These are phyloP conservation scores for Eutolmus rufibarbis DNA, from an alignment of 2,888 invertebrate genomes.

Conservation along the genomic window DNA sequence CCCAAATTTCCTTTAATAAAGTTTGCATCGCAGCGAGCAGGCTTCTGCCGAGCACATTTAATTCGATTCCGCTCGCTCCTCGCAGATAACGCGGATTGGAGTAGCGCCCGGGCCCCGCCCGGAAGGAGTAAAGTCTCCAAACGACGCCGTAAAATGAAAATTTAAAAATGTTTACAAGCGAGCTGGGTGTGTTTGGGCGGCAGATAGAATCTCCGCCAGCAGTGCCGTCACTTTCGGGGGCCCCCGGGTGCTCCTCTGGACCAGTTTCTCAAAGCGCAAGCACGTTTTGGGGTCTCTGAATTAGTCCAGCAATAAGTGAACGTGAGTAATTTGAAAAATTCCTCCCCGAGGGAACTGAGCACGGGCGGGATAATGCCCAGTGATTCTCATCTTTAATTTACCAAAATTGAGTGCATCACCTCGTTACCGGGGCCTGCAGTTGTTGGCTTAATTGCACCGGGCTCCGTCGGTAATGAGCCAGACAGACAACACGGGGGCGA, in stretches of 20 bases:
- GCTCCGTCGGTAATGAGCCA: slow-evolving; percentile 1
- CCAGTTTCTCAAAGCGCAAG: neutral
- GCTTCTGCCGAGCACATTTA: neutral
- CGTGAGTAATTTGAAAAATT: slow-evolving; percentile 21
- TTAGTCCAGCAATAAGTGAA: neutral
- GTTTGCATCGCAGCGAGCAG: slow-evolving; percentile 13
- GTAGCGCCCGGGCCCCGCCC: neutral
- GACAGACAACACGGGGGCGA: neutral
- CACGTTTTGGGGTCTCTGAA: neutral
- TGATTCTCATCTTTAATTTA: slow-evolving; percentile 9
- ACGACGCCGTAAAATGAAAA: neutral
- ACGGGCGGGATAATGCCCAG: neutral
- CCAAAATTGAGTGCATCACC: slow-evolving; percentile 15
- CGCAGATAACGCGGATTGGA: neutral
- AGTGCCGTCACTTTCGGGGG: neutral
- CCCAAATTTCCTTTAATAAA: slow-evolving; percentile 22
- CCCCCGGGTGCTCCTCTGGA: neutral
- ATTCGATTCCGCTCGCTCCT: neutral
- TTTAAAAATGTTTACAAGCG: slow-evolving; percentile 4
- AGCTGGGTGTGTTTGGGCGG: neutral
- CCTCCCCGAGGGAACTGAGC: neutral
- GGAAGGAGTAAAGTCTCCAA: neutral
- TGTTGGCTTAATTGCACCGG: slow-evolving; percentile 7
- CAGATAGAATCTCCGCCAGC: neutral
- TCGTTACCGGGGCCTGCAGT: neutral